A percentile compares a stretch with the other conserved stretches of the same genome.
phyloP scores from a whole-genome alignment of 2,113 vertebrate species.

The Gymnogyps californianus region DNA sequence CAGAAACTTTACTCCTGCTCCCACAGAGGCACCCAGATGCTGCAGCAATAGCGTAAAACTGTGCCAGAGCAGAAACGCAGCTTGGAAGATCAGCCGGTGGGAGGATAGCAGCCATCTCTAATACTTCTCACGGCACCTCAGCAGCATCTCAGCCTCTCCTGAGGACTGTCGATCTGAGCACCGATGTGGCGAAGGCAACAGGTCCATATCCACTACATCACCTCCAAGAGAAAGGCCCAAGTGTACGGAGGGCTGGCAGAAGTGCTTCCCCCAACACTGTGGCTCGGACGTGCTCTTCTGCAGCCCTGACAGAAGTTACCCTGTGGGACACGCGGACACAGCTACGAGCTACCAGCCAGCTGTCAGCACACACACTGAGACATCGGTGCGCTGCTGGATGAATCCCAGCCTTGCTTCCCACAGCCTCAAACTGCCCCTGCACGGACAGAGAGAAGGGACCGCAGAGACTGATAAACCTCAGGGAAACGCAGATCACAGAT shows the following conservation, averaged over 20 bases:
- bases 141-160: neutral
- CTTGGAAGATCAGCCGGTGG: neutral
- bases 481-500: neutral
- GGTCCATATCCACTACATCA: neutral
- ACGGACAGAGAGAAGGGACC: neutral
- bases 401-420: neutral
- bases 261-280: no score
- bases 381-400: accelerated
- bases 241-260: neutral
- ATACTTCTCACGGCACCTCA: neutral
- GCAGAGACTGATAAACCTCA: neutral
- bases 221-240: neutral
- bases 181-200: neutral
- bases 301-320: neutral
- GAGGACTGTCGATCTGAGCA: neutral
- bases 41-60: neutral
- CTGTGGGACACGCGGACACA: neutral
- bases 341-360: neutral
- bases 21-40: neutral
- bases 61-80: neutral
- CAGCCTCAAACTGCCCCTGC: neutral
- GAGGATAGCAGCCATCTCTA: neutral
- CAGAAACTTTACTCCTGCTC: neutral
- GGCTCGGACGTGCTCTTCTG: neutral
- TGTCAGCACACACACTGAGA: accelerated